Evolutionary conservation across 2,888 invertebrate species (phyloP), one percentile per base, ranked within the genome.

Genomic region (Megalurothrips usitatus): DNA sequence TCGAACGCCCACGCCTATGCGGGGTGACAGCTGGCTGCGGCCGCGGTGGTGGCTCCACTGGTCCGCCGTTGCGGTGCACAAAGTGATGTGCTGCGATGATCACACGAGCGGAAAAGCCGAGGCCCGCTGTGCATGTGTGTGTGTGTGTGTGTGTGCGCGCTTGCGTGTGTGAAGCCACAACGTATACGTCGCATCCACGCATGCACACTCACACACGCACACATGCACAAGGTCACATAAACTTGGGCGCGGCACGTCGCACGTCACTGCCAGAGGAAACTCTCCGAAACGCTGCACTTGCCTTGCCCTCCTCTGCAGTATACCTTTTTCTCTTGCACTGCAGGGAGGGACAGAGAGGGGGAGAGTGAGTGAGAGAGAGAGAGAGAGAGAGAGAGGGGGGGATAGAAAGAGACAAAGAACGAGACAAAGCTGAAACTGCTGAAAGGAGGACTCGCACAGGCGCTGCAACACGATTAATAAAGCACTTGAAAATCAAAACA

Each of bases 91-190:
- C 23, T 26, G 23, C 68, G 26, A 75, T 75, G 68, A 75, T 26
- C 68, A 75, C 68, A 75, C 68, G 68, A 75, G 68, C 68, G 68
- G 68, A 75, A 75, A 75, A 75, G 68, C 68, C 68, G 68, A 26
- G 26, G 26, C 68, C 23, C 58, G 58, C 58, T 1, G 68, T 3
- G 26, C 26, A 26, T 12, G 68, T 23, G 68, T 26, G 68, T 75
- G 68, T 26, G 26, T 23, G 68, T 75, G 68, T 8, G 68, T 26
- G 63, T 63, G 63, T 63, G 63, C n/a, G 63, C n/a, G 63, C 4
- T 9, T 63, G 63, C 4, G 63, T 63, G 63, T 63, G 63, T 63
- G 63, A 19, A 26, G 68, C 19, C 58, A 58, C 58, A 14, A 14
- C 58, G 58, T 43, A 6, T 43, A 43, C 34, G 58, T 17, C 58